Base-by-base conservation (phyloP, 2,797 vertebrate genomes). In the Vipera latastei region DNA sequence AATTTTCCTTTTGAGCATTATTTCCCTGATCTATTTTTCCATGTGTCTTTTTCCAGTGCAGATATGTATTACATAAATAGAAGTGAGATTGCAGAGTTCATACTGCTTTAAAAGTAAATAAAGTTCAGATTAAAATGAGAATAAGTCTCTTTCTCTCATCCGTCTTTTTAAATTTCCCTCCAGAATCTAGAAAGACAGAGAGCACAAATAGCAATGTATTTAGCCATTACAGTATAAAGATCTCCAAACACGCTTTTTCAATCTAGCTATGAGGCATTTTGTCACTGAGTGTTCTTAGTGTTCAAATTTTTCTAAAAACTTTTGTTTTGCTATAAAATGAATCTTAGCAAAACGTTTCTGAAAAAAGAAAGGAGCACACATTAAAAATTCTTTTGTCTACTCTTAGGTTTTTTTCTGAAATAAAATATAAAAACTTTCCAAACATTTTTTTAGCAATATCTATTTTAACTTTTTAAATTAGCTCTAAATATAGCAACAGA, bases 401-500 rank as follows among this genome's bases (percentile, higher is more conserved):
- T 44, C 12, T 44, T 87, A 28, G 7, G 22, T 57, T 88, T 57
- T 88, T 86, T 63, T 22, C 18, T 25, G 26, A 48, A n/a, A 44
- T 3, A 28, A 65, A 9, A 89, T 22, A 20, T 2, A 53, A 87
- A 88, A 44, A 22, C 55, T 88, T 88, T 86, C 57, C 26, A 13
- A 88, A 56, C 86, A 3, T 26, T 60, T 90, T 51, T 56, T 59
- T 13, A 88, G 55, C 91, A 91, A 89, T 7, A 25, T 20, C 85
- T 25, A 51, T 53, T 88, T 90, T 88, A 65, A n/a, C 51, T 51
- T 59, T 91, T 93, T 93, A 61, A 85, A 91, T 93, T 2, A 91
- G 56, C 51, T 89, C 16, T 92, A 92, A 93, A 90, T 92, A 85
- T 28, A 88, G 90, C 14, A 92, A 59, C 9, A 91, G 91, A 65